Evolutionary conservation across 2,888 invertebrate species (phyloP), one percentile per base, ranked within the genome.

Genomic region (Ectropis crepuscularia): DNA sequence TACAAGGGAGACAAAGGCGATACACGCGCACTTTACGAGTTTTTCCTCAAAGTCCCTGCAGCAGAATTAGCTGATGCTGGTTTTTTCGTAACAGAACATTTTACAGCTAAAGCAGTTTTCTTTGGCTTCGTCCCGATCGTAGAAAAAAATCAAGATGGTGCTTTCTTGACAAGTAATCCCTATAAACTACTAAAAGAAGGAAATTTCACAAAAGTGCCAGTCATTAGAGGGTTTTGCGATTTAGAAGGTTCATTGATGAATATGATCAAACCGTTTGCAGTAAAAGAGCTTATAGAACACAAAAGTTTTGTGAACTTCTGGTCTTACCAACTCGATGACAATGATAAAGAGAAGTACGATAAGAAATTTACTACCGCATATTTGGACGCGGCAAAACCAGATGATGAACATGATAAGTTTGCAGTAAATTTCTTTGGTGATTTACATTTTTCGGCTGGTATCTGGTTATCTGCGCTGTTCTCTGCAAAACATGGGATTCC

Each of bases 161-260:
- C 80, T 37, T 82, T 85, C 63, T 66, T 83, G 53, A 81, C 76
- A 5, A 67, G 72, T 4, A 65, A 41, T 85, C 95, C 72, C 67
- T 94, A 76, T 71, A 89, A 75, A 28, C 54, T 89, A 39, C 61
- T 93, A 51, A 83, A 84, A 64, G 74, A 83, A 54, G 86, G 85
- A n/a, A 78, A 80, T 43, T 83, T 87, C 51, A 74, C 81, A 7
- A 76, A 81, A 28, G 88, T 94, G 28, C 93, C 94, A 0, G 71
- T 88, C 0, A 82, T 94, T 12, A 87, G 89, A 80, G 94, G 94
- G 12, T 92, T 93, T 67, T 92, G 88, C 63, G 82, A 86, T 0
- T 82, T 78, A 2, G 94, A 94, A 74, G 93, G 94, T 1, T 76
- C 87, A 9, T 72, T 88, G 28, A 84, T 87, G 74, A 65, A 57